Conservation (phyloP, 2,797 vertebrate genomes). For the Cottoperca gobio region DNA sequence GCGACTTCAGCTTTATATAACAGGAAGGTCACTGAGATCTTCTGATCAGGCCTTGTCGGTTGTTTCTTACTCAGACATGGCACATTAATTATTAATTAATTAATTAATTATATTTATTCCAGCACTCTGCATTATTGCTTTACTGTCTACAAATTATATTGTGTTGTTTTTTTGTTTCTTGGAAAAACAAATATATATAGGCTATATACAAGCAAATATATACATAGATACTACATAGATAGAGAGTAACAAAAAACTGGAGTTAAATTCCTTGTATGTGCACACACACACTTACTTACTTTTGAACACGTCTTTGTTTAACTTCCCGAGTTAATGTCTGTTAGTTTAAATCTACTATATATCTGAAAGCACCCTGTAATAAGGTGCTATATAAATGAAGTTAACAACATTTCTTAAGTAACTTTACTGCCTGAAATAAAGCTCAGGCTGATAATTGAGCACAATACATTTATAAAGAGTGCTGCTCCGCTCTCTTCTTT, state of each 20-base stretch:
- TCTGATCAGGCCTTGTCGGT: not conserved
- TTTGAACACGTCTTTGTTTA: not conserved
- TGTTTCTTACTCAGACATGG: too few species aligned
- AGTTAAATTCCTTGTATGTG: too few species aligned
- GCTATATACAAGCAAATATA: too few species aligned
- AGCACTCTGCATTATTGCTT: too few species aligned
- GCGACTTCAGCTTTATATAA: not conserved
- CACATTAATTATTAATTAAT: too few species aligned
- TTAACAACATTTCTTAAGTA: constrained; percentile 16
- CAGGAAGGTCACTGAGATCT: constrained; percentile 2
- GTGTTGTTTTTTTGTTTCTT: too few species aligned
- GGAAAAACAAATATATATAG: too few species aligned
- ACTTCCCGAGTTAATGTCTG: not conserved
- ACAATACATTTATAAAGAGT: constrained; percentile 18
- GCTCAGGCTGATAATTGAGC: constrained; percentile 13
- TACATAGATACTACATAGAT: too few species aligned
- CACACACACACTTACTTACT: too few species aligned
- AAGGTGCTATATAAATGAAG: constrained; percentile 17
- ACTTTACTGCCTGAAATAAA: constrained; percentile 17
- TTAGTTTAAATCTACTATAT: not conserved
- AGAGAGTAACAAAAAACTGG: too few species aligned
- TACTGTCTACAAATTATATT: too few species aligned
- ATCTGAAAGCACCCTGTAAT: constrained; percentile 9
- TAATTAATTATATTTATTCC: too few species aligned
- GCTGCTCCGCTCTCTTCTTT: constrained; percentile 11